A percentile compares a stretch with the other conserved stretches of the same genome.
These are phyloP conservation scores for Tychaedon coryphoeus DNA, from an alignment of 2,113 vertebrate species.

Conservation along the genomic window DNA sequence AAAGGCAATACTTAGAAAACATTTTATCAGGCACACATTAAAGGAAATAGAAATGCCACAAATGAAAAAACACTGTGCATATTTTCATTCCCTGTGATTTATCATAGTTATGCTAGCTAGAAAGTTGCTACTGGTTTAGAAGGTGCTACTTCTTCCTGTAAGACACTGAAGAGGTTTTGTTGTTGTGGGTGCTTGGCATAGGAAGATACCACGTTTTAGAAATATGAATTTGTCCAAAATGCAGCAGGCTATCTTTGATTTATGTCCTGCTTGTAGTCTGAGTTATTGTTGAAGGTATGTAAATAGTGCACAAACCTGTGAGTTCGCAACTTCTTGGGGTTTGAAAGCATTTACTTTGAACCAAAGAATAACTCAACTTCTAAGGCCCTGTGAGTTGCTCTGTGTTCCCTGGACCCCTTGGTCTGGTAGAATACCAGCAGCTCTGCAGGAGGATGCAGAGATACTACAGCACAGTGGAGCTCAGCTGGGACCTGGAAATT, in stretches of 20 bases:
- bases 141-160: conserved; percentile 6
- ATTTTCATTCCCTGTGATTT: conserved; percentile 34
- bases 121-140: conserved; percentile 41
- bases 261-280: background rate
- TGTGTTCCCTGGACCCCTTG: background rate
- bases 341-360: background rate
- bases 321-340: background rate
- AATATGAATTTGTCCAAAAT: background rate
- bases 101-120: background rate
- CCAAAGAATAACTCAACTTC: background rate
- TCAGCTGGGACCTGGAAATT: background rate
- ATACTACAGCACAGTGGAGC: background rate
- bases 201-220: background rate
- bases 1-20: conserved; percentile 51
- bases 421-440: background rate
- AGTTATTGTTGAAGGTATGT: background rate
- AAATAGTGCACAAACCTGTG: background rate
- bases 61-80: conserved; percentile 33
- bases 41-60: conserved; percentile 58
- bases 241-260: background rate
- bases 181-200: background rate
- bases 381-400: background rate
- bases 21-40: conserved; percentile 66
- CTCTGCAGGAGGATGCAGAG: background rate
- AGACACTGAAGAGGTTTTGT: background rate